Evolutionary conservation across 1,140 invertebrate species (phyloP).

Genomic region (Diachasmimorpha longicaudata): DNA sequence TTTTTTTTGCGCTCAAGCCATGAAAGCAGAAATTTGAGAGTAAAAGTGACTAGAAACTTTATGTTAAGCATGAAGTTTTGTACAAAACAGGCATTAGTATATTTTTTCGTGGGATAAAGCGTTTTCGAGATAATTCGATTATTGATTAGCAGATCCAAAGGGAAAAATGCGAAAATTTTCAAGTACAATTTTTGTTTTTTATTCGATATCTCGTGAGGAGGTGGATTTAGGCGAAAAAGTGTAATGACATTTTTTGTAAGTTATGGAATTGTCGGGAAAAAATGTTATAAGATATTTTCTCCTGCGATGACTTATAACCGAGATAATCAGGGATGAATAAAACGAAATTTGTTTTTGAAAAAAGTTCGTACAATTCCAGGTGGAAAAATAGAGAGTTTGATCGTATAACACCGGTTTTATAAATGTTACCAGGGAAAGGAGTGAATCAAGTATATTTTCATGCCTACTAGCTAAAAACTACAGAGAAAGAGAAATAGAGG

Average conservation of each 20-base stretch:
- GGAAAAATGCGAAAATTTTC: too few relatives aligned
- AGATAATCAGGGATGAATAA: neutral
- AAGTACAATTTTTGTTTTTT: too few relatives aligned
- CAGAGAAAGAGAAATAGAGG: neutral
- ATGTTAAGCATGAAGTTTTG: neutral
- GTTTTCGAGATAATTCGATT: too few relatives aligned
- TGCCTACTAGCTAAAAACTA: neutral
- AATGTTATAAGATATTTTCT: neutral
- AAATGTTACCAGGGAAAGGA: conserved; percentile 2
- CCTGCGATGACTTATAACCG: neutral
- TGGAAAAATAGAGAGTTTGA: conserved; percentile 32
- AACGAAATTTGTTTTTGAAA: neutral
- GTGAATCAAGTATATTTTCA: neutral
- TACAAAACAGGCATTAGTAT: neutral
- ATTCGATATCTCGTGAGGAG: too few relatives aligned
- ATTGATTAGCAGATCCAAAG: too few relatives aligned
- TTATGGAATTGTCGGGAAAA: neutral
- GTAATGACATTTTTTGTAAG: neutral
- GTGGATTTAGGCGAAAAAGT: too few relatives aligned
- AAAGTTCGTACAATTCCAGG: neutral
- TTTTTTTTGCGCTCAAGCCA: neutral
- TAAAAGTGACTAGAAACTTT: neutral
- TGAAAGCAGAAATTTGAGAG: too few relatives aligned
- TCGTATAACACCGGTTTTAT: neutral
- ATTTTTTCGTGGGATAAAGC: too few relatives aligned